Conservation (phyloP, 2,797 vertebrate genomes). For the Chaetophractus vellerosus region DNA sequence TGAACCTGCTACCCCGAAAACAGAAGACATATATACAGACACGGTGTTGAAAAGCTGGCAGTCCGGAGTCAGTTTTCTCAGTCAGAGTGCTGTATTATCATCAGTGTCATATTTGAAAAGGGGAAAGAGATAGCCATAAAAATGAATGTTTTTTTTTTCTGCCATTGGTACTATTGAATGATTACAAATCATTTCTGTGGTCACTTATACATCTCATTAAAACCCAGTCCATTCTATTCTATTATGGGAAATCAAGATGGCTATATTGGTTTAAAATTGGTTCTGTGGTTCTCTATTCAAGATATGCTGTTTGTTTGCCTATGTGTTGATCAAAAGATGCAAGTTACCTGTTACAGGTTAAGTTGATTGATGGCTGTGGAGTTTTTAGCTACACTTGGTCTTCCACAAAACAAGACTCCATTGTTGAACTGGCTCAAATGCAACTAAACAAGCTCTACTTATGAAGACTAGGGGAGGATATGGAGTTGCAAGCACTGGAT, state of each 20-base stretch:
- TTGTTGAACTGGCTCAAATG: background rate
- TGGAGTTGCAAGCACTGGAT: background rate
- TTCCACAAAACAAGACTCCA: background rate
- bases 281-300: constrained; percentile 21
- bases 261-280: constrained; percentile 63
- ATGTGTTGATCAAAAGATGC: constrained; percentile 58
- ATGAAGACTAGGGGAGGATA: background rate
- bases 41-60: background rate
- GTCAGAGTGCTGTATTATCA: background rate
- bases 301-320: constrained; percentile 30
- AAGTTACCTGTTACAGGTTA: constrained; percentile 16
- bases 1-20: background rate
- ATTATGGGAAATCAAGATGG: constrained; percentile 26
- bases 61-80: constrained; percentile 10
- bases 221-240: constrained; percentile 37
- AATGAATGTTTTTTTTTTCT: constrained; percentile 63
- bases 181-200: constrained; percentile 55
- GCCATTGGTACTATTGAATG: constrained; percentile 24
- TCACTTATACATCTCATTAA: constrained; percentile 38
- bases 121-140: constrained; percentile 54
- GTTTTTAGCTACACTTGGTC: constrained; percentile 21
- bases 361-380: background rate
- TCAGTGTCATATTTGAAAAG: constrained; percentile 53
- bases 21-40: constrained; percentile 18
- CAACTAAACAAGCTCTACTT: background rate